Conservation (phyloP, 2,888 invertebrate species). For the Neoitamus cyanurus region DNA sequence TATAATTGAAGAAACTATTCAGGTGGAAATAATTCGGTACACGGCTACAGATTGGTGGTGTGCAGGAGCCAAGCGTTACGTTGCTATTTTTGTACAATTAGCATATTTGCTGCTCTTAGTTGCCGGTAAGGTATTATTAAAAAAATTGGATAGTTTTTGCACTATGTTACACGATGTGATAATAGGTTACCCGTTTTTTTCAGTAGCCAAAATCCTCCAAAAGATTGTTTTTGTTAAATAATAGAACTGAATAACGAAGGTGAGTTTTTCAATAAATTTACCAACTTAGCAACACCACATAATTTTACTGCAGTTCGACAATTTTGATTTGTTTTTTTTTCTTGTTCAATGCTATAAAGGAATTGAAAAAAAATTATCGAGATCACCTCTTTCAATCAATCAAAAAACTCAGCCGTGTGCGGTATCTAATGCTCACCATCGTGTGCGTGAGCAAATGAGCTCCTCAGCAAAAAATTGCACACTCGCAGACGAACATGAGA, state of each 20-base stretch:
- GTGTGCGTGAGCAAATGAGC: too few species aligned
- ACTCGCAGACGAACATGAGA: too few species aligned
- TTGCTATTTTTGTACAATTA: conserved; percentile 21
- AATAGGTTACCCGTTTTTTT: not conserved
- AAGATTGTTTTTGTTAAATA: not conserved
- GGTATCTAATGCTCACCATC: too few species aligned
- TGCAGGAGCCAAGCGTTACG: not conserved
- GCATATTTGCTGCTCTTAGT: not conserved
- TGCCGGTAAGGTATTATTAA: not conserved
- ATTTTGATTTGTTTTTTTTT: not conserved
- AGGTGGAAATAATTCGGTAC: conserved; percentile 16
- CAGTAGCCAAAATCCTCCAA: not conserved
- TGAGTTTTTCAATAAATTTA: not conserved
- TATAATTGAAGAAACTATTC: conserved; percentile 8
- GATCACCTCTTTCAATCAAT: too few species aligned
- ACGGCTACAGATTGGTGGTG: not conserved
- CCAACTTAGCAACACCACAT: not conserved
- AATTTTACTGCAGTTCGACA: not conserved
- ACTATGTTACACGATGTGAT: not conserved
- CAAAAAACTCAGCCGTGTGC: too few species aligned
- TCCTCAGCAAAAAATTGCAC: too few species aligned
- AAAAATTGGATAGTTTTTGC: not conserved
- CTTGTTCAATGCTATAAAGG: too few species aligned
- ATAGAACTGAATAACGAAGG: not conserved
- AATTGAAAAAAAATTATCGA: too few species aligned